Evolutionary conservation across 2,113 vertebrate species (phyloP).

Genomic region (Echinops telfairi): DNA sequence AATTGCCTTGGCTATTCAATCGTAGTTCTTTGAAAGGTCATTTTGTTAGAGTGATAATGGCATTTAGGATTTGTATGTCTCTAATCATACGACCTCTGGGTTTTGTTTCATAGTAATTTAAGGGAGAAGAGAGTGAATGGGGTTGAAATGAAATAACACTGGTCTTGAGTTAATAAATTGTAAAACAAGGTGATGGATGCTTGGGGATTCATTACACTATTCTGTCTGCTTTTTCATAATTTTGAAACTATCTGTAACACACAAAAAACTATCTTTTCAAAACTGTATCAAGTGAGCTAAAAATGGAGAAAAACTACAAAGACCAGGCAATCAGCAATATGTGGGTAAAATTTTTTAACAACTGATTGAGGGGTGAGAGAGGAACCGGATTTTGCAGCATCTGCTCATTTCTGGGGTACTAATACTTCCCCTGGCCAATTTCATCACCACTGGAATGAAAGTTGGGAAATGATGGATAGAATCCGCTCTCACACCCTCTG

Average conservation of each 20-base stretch:
- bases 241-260: not conserved
- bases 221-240: not conserved
- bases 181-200: not conserved
- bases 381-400: not conserved
- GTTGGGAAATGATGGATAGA: not conserved
- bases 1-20: not conserved
- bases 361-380: not conserved
- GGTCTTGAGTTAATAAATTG: not conserved
- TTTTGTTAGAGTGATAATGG: not conserved
- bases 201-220: not conserved
- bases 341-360: conserved; percentile 1
- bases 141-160: conserved; percentile 17
- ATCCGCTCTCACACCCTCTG: not conserved
- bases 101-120: conserved; percentile 3
- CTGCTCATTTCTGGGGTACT: not conserved
- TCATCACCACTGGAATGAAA: not conserved
- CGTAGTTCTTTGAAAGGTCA: not conserved
- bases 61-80: not conserved
- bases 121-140: not conserved
- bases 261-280: not conserved
- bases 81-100: not conserved
- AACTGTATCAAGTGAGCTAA: not conserved
- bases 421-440: not conserved
- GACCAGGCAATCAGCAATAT: not conserved
- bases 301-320: not conserved